These are phyloP conservation scores for Alfaro cultratus DNA, from an alignment of 2,797 vertebrate genomes.

Conservation along the genomic window DNA sequence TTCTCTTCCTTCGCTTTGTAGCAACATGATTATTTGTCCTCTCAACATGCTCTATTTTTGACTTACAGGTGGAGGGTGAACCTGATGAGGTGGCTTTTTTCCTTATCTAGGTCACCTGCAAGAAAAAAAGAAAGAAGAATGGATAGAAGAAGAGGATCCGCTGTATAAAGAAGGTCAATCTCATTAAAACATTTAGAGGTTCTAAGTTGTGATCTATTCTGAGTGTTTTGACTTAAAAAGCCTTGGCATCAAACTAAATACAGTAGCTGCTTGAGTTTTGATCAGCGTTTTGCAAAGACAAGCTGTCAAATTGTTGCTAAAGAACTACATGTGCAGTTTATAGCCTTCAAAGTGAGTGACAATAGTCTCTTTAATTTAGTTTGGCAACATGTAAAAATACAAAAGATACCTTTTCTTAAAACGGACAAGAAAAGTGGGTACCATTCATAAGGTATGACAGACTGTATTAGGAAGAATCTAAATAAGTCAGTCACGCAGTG, in stretches of 20 bases:
- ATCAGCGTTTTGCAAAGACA: neutral
- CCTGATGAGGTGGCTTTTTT: conserved; percentile 68
- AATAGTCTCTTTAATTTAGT: neutral
- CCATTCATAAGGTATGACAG: neutral
- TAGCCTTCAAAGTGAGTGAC: neutral
- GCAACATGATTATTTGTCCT: conserved; percentile 48
- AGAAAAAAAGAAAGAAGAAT: conserved; percentile 21
- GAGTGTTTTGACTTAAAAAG: neutral
- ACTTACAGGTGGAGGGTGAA: conserved; percentile 67
- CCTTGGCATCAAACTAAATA: neutral
- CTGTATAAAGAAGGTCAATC: conserved; percentile 36
- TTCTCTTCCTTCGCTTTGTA: conserved; percentile 5
- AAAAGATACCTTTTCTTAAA: neutral
- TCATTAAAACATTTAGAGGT: conserved; percentile 25
- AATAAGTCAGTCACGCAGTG: neutral
- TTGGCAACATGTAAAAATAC: neutral
- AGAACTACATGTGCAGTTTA: neutral
- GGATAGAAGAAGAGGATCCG: conserved; percentile 9
- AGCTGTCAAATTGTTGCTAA: neutral
- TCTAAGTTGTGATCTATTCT: conserved; percentile 12
- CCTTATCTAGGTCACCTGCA: conserved; percentile 60
- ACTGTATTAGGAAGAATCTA: neutral
- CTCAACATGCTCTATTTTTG: conserved; percentile 62
- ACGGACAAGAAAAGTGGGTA: neutral
- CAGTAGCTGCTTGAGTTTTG: neutral